Base-by-base conservation (phyloP, 2,113 vertebrate genomes). In the Catharus bicknelli region DNA sequence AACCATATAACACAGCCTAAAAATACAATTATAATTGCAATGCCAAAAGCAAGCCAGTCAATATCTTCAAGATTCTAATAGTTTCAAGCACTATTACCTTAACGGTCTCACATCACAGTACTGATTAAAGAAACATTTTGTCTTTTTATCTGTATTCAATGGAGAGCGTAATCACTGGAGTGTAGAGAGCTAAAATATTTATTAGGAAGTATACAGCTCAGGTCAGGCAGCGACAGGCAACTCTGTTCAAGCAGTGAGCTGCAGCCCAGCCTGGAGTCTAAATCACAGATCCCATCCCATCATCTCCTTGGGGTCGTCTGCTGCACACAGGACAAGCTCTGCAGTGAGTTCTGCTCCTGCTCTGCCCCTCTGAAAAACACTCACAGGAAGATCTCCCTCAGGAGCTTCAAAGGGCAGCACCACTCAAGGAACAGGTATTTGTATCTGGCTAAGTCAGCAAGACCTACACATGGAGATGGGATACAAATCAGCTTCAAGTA, bases 61-160 rank as follows among this genome's bases (percentile, higher is more conserved):
- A 97, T 98, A 97, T 93, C 96, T 89, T 89, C 40, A 73, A 85
- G 95, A 97, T 96, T 97, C 96, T 97, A 97, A 96, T 95, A 98
- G 95, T 97, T 98, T 97, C 97, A 97, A 97, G 95, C 97, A 93
- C 96, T 97, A 97, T 98, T 97, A 98, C 95, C 96, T 97, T 97
- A 97, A 97, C 94, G 4, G 97, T 97, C 97, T 98, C 96, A 97
- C 96, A 97, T 97, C 97, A 97, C 95, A 97, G 96, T 93, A 90
- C 97, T 97, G 97, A 97, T 98, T 98, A 98, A 98, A 97, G 96
- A 98, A 98, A 97, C 96, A 96, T 97, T 98, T 97, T 97, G 96
- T 97, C 96, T 97, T 97, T 97, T 97, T 97, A 97, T 97, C 97
- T 96, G 91, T 97, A 96, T 96, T 96, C 96, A 97, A 96, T 96